phyloP scores from a whole-genome alignment of 2,113 vertebrate species.

The Pedionomus torquatus region DNA sequence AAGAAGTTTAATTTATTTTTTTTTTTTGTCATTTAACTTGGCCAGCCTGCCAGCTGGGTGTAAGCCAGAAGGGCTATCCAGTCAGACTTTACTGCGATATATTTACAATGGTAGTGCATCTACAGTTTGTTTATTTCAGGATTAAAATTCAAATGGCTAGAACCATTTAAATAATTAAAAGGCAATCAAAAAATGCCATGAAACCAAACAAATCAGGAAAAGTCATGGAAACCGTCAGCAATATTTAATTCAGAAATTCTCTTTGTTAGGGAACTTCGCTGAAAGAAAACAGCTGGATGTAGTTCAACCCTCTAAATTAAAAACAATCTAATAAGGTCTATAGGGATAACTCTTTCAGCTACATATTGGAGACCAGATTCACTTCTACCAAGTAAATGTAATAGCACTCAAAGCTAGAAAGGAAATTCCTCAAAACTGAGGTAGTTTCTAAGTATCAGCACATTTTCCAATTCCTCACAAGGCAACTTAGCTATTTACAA shows the following conservation, averaged over 20 bases:
- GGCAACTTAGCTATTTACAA: conserved; percentile 79
- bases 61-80: conserved; percentile 74
- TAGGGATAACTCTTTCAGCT: conserved; percentile 77
- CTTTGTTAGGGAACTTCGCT: conserved; percentile 74
- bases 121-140: conserved; percentile 58
- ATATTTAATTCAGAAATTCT: conserved; percentile 78
- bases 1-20: conserved; percentile 23
- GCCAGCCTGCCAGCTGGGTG: conserved; percentile 69
- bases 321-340: conserved; percentile 81
- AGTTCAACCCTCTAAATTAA: conserved; percentile 79
- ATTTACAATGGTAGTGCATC: conserved; percentile 61
- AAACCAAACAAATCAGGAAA: conserved; percentile 74
- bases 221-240: conserved; percentile 75
- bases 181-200: conserved; percentile 69
- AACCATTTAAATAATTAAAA: conserved; percentile 77
- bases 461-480: conserved; percentile 76
- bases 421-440: conserved; percentile 85
- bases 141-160: conserved; percentile 74
- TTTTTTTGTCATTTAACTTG: conserved; percentile 22
- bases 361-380: conserved; percentile 75
- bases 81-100: conserved; percentile 66
- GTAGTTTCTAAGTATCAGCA: conserved; percentile 80
- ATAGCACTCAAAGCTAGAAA: conserved; percentile 78
- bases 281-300: conserved; percentile 80
- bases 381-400: conserved; percentile 77